These are phyloP conservation scores for Disparrhopalites patrizii DNA, from an alignment of 2,888 invertebrate species.

Conservation along the genomic window DNA sequence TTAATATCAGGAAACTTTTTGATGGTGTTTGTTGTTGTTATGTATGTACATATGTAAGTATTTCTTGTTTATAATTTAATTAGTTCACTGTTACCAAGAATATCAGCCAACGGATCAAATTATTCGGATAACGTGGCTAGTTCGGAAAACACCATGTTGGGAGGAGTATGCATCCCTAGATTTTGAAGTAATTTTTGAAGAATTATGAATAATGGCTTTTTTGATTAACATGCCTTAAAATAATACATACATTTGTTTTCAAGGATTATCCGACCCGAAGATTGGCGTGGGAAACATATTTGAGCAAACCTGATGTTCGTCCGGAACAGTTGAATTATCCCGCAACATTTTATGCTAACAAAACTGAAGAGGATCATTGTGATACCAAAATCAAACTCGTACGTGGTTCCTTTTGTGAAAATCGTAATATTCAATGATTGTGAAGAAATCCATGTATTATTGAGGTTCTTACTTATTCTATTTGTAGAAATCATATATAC, in stretches of 20 bases:
- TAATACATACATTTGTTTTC: constrained; percentile 8
- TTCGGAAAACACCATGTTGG: constrained; percentile 60
- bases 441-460: not conserved
- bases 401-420: not conserved
- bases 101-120: constrained; percentile 49
- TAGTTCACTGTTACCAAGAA: constrained; percentile 41
- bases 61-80: too few relatives aligned
- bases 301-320: constrained; percentile 18
- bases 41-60: too few relatives aligned
- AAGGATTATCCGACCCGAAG: constrained; percentile 34
- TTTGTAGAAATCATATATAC: not conserved
- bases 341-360: constrained; percentile 9
- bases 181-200: constrained; percentile 32
- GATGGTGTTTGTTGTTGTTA: constrained; percentile 15
- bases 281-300: constrained; percentile 33
- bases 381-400: constrained; percentile 39
- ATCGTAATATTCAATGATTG: not conserved
- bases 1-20: constrained; percentile 1
- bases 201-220: not conserved
- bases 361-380: constrained; percentile 34
- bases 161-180: constrained; percentile 52
- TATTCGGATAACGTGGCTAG: constrained; percentile 56
- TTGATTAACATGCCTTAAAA: not conserved
- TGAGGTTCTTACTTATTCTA: not conserved
- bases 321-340: not conserved